Conservation (phyloP, 2,113 vertebrate genomes). For the Ophiodon elongatus region DNA sequence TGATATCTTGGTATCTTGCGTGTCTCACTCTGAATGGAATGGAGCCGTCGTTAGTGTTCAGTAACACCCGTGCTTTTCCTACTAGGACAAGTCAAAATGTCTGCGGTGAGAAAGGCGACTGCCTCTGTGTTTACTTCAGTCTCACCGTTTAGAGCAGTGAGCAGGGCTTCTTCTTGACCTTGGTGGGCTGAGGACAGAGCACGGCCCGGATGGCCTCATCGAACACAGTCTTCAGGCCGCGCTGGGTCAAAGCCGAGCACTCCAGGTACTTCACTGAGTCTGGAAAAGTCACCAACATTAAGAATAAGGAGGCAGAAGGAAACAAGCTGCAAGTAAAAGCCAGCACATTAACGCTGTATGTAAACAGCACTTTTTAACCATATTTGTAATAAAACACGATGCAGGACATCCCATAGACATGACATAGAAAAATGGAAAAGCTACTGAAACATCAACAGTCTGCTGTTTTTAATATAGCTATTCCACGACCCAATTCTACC, state of each 20-base stretch:
- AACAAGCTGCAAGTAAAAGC: background rate
- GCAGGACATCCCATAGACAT: too few species aligned
- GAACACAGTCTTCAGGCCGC: constrained; percentile 93
- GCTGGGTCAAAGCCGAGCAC: constrained; percentile 92
- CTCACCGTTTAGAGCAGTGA: constrained; percentile 85
- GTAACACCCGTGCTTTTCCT: background rate
- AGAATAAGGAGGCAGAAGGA: background rate
- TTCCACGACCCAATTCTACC: too few species aligned
- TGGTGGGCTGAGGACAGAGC: constrained; percentile 89
- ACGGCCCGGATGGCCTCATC: constrained; percentile 94
- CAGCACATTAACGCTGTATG: too few species aligned
- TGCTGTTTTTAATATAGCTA: too few species aligned
- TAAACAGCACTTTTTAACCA: too few species aligned
- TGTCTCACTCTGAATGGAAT: background rate
- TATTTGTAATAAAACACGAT: too few species aligned
- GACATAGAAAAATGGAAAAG: too few species aligned
- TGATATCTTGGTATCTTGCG: background rate
- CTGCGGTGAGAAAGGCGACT: background rate
- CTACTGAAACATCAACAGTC: too few species aligned
- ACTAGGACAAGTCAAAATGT: background rate
- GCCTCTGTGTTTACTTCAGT: background rate
- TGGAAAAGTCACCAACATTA: background rate
- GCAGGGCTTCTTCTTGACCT: constrained; percentile 87
- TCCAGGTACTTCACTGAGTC: constrained; percentile 92
- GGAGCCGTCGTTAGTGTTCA: background rate